Evolutionary conservation across 2,113 vertebrate genomes (phyloP).

Genomic region (Siniperca knerii): DNA sequence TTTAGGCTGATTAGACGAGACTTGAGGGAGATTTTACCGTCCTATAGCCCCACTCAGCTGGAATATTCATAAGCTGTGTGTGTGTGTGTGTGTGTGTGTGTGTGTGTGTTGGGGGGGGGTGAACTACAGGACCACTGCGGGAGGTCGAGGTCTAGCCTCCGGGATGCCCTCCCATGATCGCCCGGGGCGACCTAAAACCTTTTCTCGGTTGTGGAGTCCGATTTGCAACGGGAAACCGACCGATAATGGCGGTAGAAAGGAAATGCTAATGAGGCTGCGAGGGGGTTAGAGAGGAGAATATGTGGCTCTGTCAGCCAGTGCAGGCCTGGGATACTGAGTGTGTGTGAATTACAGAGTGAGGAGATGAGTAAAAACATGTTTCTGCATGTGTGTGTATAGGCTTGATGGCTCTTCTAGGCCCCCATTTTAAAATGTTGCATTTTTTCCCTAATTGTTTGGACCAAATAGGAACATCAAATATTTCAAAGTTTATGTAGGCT

Average conservation of each 20-base stretch:
- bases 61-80: slow-evolving; percentile 72
- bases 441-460: not conserved
- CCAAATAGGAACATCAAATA: not conserved
- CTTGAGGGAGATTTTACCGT: slow-evolving; percentile 67
- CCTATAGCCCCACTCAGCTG: slow-evolving; percentile 55
- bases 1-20: slow-evolving; percentile 73
- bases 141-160: slow-evolving; percentile 82
- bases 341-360: not conserved
- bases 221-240: slow-evolving; percentile 84
- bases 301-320: slow-evolving; percentile 52
- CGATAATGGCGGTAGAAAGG: slow-evolving; percentile 82
- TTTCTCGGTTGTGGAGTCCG: slow-evolving; percentile 79
- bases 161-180: slow-evolving; percentile 77
- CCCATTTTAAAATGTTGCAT: not conserved
- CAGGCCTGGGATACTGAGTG: slow-evolving; percentile 15
- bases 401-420: not conserved
- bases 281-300: slow-evolving; percentile 67
- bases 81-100: slow-evolving; percentile 13
- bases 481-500: not conserved
- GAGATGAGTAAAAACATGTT: not conserved
- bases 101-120: slow-evolving; percentile 25
- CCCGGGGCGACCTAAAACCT: slow-evolving; percentile 76
- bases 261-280: slow-evolving; percentile 83
- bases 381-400: not conserved
- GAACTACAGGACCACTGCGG: slow-evolving; percentile 77